A percentile compares a stretch with the other conserved stretches of the same genome.
Evolutionary conservation across 2,888 invertebrate species (phyloP).

Genomic region (Apodemia zela): DNA sequence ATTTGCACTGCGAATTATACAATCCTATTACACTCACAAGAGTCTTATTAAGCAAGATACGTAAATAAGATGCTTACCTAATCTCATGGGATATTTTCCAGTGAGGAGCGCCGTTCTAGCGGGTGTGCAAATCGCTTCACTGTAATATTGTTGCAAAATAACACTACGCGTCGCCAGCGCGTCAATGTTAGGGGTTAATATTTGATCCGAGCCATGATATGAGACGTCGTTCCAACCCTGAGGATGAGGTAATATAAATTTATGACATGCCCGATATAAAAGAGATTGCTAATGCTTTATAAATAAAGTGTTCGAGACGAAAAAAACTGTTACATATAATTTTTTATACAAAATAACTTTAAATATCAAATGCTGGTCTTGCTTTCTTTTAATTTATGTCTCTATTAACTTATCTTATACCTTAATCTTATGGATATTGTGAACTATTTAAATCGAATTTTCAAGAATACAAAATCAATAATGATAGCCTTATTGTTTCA

Average conservation of each 20-base stretch:
- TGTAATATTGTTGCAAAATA: constrained; percentile 92
- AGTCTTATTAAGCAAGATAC: background rate
- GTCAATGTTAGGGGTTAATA: constrained; percentile 94
- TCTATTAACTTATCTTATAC: too few relatives aligned
- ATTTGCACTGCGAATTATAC: too few relatives aligned
- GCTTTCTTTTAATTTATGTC: too few relatives aligned
- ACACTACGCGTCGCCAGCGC: constrained; percentile 91
- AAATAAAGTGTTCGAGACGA: background rate
- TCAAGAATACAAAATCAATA: too few relatives aligned
- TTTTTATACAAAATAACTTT: too few relatives aligned
- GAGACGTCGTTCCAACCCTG: constrained; percentile 96
- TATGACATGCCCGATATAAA: constrained; percentile 3
- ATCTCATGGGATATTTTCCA: constrained; percentile 92
- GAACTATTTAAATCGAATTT: too few relatives aligned
- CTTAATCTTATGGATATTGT: too few relatives aligned
- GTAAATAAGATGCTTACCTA: constrained; percentile 72
- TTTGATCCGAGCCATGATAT: constrained; percentile 93
- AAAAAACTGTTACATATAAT: background rate
- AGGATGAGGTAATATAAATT: constrained; percentile 4
- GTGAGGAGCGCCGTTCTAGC: constrained; percentile 90
- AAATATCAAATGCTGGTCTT: too few relatives aligned
- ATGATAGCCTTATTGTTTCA: too few relatives aligned
- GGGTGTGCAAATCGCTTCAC: constrained; percentile 91
- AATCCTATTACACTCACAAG: background rate
- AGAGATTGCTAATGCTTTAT: background rate